Base-by-base conservation (phyloP, 2,888 invertebrate species). In the Thereva nobilitata region DNA sequence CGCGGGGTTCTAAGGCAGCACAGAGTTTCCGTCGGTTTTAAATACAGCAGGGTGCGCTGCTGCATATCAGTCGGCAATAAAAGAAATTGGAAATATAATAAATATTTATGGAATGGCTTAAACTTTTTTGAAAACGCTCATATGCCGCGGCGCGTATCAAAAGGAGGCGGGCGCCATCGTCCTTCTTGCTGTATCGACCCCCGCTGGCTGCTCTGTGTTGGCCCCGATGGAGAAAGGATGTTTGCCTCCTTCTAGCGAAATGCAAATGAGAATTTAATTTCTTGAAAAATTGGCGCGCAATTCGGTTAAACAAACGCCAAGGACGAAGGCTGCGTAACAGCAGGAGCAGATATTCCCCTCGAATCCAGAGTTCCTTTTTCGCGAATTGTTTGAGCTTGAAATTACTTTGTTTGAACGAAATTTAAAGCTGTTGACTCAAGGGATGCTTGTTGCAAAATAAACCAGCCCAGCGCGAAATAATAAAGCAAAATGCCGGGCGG, bases 241-340 rank as follows among this genome's bases (percentile, higher is more conserved):
- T 49, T 23, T 49, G 2, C 10, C 23, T 35, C 37, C 35, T 34
- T 44, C 35, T 23, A 53, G 42, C 42, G 44, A 66, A 66, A 66
- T 68, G 66, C 66, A 66, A 68, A 68, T 66, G 50, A 66, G 68
- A 68, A 68, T 66, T 68, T 68, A 66, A 68, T 68, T 68, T 68
- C 64, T 66, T 53, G 57, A 68, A 67, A 68, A 68, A 68, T 68
- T 50, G 63, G 66, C 65, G 59, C 64, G 49, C 57, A 68, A 68
- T 63, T 68, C 64, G 52, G 55, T 66, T 68, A 55, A 63, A 59
- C 63, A 56, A 68, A 66, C 63, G 59, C 23, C 23, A 23, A 23
- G 23, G 34, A 53, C 7, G 35, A 10, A 35, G 35, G 42, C 23
- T 23, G 23, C 23, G 23, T 23, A 23, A 23, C 23, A 23, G 23